These are phyloP conservation scores for Hipparchia sbordonii DNA, from an alignment of 2,888 invertebrate genomes.

Conservation along the genomic window DNA sequence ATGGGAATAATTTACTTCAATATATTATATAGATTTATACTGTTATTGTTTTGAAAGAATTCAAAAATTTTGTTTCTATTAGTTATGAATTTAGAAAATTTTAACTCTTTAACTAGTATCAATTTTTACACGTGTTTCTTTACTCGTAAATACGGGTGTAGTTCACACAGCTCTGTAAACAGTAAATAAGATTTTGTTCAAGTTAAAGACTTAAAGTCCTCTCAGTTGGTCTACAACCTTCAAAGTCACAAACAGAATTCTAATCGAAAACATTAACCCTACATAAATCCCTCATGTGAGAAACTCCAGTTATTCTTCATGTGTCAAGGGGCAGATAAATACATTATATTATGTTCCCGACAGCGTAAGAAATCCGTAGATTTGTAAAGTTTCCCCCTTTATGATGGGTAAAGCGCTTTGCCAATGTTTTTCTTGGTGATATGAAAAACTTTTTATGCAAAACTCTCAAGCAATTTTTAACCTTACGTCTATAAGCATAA, in stretches of 20 bases:
- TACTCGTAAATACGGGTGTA: no score
- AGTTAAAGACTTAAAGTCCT: background rate
- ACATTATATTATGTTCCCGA: slow-evolving; percentile 77
- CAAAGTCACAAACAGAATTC: slow-evolving; percentile 36
- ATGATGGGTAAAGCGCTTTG: slow-evolving; percentile 73
- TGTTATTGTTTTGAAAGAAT: no score
- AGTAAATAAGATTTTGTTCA: background rate
- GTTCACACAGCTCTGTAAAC: background rate
- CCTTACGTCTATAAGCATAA: slow-evolving; percentile 41
- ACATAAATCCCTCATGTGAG: slow-evolving; percentile 66
- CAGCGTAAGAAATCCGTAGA: slow-evolving; percentile 80
- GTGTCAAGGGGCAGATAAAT: slow-evolving; percentile 81
- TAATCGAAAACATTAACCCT: slow-evolving; percentile 64
- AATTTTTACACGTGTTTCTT: no score
- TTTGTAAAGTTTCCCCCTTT: slow-evolving; percentile 81
- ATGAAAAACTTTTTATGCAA: slow-evolving; percentile 71
- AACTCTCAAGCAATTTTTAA: slow-evolving; percentile 43
- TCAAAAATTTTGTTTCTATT: background rate
- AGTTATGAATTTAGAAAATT: no score
- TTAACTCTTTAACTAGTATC: background rate
- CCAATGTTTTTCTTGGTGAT: slow-evolving; percentile 76
- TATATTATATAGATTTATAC: no score
- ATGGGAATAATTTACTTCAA: no score
- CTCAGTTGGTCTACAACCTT: slow-evolving; percentile 11
- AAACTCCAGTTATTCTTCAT: slow-evolving; percentile 72